phyloP scores from a whole-genome alignment of 2,797 vertebrate species.

The Pachyuromys duprasi region DNA sequence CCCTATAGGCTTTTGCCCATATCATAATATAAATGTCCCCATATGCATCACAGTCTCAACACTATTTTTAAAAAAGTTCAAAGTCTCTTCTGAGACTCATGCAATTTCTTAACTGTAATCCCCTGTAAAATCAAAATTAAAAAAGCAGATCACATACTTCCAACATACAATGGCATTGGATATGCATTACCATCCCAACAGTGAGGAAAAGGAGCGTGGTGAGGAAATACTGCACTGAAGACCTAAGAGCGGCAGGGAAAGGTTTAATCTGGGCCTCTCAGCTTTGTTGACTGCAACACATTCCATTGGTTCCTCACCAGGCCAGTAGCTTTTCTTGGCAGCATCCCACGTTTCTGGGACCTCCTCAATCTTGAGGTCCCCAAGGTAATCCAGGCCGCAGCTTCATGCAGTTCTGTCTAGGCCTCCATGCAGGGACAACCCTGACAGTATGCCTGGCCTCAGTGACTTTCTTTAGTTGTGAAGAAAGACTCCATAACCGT shows the following conservation, averaged over 20 bases:
- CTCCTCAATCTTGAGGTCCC: neutral
- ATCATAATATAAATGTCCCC: too few relatives aligned
- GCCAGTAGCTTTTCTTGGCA: neutral
- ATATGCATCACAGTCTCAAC: too few relatives aligned
- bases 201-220: neutral
- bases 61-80: too few relatives aligned
- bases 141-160: neutral
- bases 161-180: neutral
- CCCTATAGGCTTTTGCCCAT: too few relatives aligned
- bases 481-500: too few relatives aligned
- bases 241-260: neutral
- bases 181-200: neutral
- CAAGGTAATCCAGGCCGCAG: neutral
- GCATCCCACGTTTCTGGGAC: neutral
- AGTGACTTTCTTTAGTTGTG: too few relatives aligned
- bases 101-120: neutral
- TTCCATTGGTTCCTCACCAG: neutral
- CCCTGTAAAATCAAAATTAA: neutral
- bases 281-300: neutral
- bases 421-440: too few relatives aligned
- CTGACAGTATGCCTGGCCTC: too few relatives aligned
- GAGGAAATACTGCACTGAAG: neutral
- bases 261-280: neutral
- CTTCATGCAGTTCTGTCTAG: neutral
- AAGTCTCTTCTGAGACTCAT: too few relatives aligned